Evolutionary conservation across 1,140 invertebrate species (phyloP).

Genomic region (Ceratosolen solmsi): DNA sequence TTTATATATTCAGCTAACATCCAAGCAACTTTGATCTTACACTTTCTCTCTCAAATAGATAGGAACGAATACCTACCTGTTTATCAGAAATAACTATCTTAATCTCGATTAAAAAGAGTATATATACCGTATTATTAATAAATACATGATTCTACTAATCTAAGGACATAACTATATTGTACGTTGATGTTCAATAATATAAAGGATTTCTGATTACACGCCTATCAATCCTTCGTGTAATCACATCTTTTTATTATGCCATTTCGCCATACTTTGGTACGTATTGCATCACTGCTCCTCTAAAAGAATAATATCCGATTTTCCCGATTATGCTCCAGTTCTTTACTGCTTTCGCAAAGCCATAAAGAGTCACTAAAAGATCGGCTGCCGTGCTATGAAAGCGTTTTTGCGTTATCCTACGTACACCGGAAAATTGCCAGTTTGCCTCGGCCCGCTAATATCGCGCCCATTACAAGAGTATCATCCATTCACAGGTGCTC

Average conservation of each 20-base stretch:
- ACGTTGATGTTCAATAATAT: neutral
- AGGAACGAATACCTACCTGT: neutral
- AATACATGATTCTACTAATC: neutral
- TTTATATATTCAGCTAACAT: no score
- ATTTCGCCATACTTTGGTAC: neutral
- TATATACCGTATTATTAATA: neutral
- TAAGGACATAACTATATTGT: neutral
- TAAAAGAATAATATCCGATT: constrained; percentile 28
- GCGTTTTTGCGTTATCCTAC: constrained; percentile 38
- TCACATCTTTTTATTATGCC: constrained; percentile 19
- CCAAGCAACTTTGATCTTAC: neutral
- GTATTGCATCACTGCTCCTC: constrained; percentile 25
- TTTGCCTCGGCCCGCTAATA: constrained; percentile 37
- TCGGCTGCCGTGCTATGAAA: constrained; percentile 23
- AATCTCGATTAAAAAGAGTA: neutral
- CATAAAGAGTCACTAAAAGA: constrained; percentile 31
- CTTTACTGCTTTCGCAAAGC: constrained; percentile 10
- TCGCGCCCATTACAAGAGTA: constrained; percentile 43
- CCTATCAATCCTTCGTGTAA: neutral
- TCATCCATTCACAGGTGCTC: constrained; percentile 24
- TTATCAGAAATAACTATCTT: neutral
- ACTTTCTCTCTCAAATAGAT: neutral
- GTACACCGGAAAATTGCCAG: constrained; percentile 43
- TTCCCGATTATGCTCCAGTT: constrained; percentile 42
- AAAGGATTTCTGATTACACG: constrained; percentile 10